phyloP scores from a whole-genome alignment of 2,113 vertebrate species.

The Grammomys dolichurus region DNA sequence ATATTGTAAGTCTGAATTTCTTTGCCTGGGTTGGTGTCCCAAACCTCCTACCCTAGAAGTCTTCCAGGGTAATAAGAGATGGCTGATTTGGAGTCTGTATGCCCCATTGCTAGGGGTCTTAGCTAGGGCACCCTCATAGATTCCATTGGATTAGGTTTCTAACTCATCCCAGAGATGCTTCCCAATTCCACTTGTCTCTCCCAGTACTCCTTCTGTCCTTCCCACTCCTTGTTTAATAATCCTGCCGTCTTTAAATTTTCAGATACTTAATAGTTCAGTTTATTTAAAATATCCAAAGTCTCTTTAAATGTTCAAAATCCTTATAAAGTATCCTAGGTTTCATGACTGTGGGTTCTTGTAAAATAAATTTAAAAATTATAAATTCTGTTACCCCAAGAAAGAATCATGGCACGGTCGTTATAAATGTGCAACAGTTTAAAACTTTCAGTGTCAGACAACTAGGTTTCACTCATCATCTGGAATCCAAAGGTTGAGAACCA shows the following conservation, averaged over 20 bases:
- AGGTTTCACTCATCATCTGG: neutral
- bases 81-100: too few species aligned
- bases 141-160: neutral
- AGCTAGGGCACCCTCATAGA: too few species aligned
- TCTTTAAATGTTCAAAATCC: neutral
- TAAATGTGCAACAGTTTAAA: neutral
- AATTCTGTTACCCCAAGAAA: neutral
- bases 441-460: neutral
- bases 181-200: neutral
- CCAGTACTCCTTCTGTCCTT: neutral
- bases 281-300: neutral
- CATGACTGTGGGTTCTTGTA: neutral
- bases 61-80: too few species aligned
- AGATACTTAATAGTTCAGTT: neutral
- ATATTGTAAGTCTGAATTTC: too few species aligned
- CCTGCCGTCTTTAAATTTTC: too few species aligned
- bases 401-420: neutral
- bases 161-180: neutral
- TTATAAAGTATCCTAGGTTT: neutral
- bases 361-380: neutral
- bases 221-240: neutral
- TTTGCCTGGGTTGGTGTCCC: too few species aligned
- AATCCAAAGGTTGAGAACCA: too few species aligned
- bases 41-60: too few species aligned
- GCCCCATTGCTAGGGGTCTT: too few species aligned